Conservation (phyloP, 2,888 invertebrate species). For the Limnephilus lunatus region DNA sequence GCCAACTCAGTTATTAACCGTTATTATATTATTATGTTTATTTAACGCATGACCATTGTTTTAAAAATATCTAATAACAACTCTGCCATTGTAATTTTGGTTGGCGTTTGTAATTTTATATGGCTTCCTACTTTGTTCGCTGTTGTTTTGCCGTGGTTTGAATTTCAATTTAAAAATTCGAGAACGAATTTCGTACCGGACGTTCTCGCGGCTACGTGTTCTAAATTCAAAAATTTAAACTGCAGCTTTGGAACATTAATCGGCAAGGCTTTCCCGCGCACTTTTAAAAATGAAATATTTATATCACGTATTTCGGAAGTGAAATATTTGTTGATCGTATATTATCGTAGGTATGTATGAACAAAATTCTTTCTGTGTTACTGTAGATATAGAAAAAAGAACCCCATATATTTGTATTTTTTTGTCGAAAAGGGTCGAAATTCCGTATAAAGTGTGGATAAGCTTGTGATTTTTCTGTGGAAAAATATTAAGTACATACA, state of each 20-base stretch:
- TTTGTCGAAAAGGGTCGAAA: neutral
- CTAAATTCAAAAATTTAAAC: neutral
- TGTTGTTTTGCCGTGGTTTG: neutral
- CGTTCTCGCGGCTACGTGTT: neutral
- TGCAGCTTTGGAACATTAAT: neutral
- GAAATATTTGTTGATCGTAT: neutral
- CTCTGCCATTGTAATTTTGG: too few relatives aligned
- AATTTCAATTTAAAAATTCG: neutral
- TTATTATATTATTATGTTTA: too few relatives aligned
- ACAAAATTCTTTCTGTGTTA: neutral
- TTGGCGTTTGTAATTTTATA: neutral
- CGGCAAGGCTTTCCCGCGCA: neutral
- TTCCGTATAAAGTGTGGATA: neutral
- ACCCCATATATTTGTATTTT: neutral
- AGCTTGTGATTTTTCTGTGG: too few relatives aligned
- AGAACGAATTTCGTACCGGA: conserved; percentile 19
- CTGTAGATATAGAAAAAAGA: neutral
- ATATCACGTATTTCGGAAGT: neutral
- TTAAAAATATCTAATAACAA: neutral
- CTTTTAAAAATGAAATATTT: neutral
- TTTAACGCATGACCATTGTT: neutral
- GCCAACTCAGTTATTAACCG: too few relatives aligned
- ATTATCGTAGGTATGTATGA: too few relatives aligned
- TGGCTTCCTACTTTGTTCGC: neutral
- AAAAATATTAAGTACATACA: too few relatives aligned